phyloP scores from a whole-genome alignment of 92 coral and sea anemone genomes.

The Parazoanthus swiftii region DNA sequence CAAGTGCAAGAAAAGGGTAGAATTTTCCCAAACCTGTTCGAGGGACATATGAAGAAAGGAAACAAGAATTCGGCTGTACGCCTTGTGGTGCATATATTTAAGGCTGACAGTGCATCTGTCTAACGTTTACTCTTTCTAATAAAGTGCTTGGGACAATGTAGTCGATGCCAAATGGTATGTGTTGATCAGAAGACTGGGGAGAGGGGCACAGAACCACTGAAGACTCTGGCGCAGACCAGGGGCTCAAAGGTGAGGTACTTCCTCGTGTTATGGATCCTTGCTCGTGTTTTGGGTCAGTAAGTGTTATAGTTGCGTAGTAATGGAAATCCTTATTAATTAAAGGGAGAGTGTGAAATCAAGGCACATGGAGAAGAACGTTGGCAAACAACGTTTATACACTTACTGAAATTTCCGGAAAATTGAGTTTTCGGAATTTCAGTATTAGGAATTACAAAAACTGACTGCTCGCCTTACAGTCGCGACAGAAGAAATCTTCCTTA shows the following conservation, averaged over 20 bases:
- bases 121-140: not conserved
- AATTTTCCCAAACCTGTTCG: not conserved
- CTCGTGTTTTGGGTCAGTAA: not conserved
- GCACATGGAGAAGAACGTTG: not conserved
- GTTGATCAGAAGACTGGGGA: conserved; percentile 81
- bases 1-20: not conserved
- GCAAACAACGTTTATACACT: too few relatives aligned
- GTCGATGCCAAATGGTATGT: conserved; percentile 95
- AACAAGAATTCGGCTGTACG: not conserved
- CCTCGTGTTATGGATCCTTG: not conserved
- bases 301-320: too few relatives aligned
- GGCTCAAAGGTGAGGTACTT: conserved; percentile 65
- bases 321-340: not conserved
- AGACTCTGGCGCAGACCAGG: conserved; percentile 73
- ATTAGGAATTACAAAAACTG: too few relatives aligned
- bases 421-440: too few relatives aligned
- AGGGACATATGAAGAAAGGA: not conserved
- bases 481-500: too few relatives aligned
- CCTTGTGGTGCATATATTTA: not conserved
- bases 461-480: too few relatives aligned
- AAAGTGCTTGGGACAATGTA: conserved; percentile 85
- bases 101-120: not conserved
- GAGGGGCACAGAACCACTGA: conserved; percentile 79
- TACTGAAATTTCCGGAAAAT: too few relatives aligned
- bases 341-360: not conserved